Evolutionary conservation across 2,113 vertebrate genomes (phyloP).

Genomic region (Mustelus asterias): DNA sequence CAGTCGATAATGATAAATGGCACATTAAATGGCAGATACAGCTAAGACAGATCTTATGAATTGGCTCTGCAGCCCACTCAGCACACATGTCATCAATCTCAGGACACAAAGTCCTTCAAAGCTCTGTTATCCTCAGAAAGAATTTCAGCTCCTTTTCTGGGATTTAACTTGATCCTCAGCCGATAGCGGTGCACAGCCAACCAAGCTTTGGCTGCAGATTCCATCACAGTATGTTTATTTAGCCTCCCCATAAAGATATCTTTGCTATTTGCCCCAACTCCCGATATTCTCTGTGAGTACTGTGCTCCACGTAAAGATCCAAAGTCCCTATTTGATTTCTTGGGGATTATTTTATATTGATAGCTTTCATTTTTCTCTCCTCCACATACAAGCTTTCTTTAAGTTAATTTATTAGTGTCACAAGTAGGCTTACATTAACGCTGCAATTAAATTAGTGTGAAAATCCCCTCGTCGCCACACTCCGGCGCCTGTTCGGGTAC

Average conservation of each 20-base stretch:
- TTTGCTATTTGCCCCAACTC: background rate
- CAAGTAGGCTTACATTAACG: too few species aligned
- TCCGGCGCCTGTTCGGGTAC: too few species aligned
- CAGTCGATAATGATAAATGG: background rate
- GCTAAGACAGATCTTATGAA: background rate
- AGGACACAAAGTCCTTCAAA: background rate
- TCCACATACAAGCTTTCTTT: background rate
- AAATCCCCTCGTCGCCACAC: too few species aligned
- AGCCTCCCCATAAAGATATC: background rate
- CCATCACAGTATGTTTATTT: background rate
- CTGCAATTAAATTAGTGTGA: too few species aligned
- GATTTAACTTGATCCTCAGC: background rate
- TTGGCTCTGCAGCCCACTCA: background rate
- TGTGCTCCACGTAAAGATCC: background rate
- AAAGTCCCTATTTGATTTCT: background rate
- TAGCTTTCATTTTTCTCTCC: background rate
- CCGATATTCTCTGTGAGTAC: background rate
- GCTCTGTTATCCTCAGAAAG: background rate
- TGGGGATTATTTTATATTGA: background rate
- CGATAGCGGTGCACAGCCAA: background rate
- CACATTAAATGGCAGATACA: background rate
- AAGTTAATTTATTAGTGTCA: too few species aligned
- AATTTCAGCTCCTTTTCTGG: background rate
- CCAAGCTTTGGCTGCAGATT: background rate
- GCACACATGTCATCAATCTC: background rate